Evolutionary conservation across 1,140 invertebrate species (phyloP).

Genomic region (Solenopsis invicta): DNA sequence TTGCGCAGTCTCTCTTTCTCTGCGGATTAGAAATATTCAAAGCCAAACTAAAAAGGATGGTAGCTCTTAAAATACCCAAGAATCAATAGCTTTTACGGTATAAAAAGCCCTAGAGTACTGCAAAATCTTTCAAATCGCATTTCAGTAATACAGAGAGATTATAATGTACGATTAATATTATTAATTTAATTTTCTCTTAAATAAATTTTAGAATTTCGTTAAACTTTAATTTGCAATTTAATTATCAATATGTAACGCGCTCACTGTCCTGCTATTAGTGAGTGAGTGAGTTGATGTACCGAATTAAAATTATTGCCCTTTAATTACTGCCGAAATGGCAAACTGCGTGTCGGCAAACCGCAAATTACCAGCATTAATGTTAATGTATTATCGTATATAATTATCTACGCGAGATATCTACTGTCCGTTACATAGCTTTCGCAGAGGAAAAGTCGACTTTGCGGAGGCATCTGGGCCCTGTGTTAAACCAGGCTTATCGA

Average conservation of each 20-base stretch:
- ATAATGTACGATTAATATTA: neutral
- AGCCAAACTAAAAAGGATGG: neutral
- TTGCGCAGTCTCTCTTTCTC: conserved; percentile 3
- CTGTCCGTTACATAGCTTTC: neutral
- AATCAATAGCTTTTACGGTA: conserved; percentile 17
- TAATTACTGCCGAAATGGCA: conserved; percentile 40
- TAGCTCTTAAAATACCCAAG: conserved; percentile 14
- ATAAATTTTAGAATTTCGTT: neutral
- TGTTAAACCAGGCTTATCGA: conserved; percentile 45
- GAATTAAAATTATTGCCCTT: conserved; percentile 29
- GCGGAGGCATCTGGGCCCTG: conserved; percentile 2
- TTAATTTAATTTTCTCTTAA: neutral
- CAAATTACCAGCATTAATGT: conserved; percentile 28
- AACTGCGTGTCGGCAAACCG: conserved; percentile 1
- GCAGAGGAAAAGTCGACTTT: conserved; percentile 1
- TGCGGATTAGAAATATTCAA: conserved; percentile 9
- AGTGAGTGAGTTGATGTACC: neutral
- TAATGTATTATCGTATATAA: neutral
- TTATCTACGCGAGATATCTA: conserved; percentile 25
- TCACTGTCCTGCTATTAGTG: neutral
- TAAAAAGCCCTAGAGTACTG: neutral
- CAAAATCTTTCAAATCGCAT: neutral
- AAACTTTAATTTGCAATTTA: conserved; percentile 9
- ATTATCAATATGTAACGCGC: neutral
- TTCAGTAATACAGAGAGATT: conserved; percentile 1